Evolutionary conservation across 2,888 invertebrate species (phyloP).

Genomic region (Metellina segmentata): DNA sequence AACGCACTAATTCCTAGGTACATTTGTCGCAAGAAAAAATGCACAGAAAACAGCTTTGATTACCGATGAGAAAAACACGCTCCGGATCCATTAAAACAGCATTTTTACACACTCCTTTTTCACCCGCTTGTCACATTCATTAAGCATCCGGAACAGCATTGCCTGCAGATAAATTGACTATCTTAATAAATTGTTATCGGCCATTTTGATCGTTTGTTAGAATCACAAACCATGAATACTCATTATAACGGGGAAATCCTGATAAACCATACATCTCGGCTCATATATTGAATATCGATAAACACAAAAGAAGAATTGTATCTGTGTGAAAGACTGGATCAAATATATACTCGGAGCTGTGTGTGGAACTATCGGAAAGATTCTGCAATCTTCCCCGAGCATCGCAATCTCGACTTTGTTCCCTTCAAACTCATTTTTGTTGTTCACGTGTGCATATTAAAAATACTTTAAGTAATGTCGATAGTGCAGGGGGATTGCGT

Average conservation of each 20-base stretch:
- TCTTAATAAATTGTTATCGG: slow-evolving; percentile 61
- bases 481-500: slow-evolving; percentile 41
- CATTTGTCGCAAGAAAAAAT: neutral
- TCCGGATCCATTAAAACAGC: neutral
- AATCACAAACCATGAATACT: slow-evolving; percentile 63
- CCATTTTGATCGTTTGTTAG: slow-evolving; percentile 50
- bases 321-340: slow-evolving; percentile 28
- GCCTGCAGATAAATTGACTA: slow-evolving; percentile 41
- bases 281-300: slow-evolving; percentile 58
- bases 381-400: slow-evolving; percentile 23
- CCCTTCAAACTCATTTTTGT: slow-evolving; percentile 24
- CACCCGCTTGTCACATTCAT: neutral
- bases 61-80: neutral
- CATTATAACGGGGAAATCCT: slow-evolving; percentile 50
- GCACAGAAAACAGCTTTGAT: neutral
- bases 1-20: neutral
- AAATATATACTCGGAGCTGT: slow-evolving; percentile 49
- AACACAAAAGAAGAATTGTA: slow-evolving; percentile 9
- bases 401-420: slow-evolving; percentile 8
- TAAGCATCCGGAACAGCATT: neutral
- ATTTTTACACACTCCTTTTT: neutral
- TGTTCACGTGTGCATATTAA: slow-evolving; percentile 44
- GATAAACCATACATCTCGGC: slow-evolving; percentile 42
- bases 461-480: slow-evolving; percentile 59
- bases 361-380: slow-evolving; percentile 62